Percentiles rank a stretch among this genome's conserved stretches.
phyloP scores from a whole-genome alignment of 2,888 invertebrate genomes.

The Mallateleia sp. region DNA sequence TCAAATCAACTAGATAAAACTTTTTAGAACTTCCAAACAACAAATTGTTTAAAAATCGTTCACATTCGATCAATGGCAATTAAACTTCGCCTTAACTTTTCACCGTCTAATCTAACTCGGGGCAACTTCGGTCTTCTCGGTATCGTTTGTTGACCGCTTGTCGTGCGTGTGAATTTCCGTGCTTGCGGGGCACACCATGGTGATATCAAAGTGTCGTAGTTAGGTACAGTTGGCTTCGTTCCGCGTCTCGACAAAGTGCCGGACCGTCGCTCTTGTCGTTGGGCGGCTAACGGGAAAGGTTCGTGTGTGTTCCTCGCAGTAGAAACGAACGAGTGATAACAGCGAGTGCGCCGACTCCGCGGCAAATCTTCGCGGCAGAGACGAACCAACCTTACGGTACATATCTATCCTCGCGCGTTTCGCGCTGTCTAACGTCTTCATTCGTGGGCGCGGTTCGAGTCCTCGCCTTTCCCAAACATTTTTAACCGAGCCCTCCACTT shows the following conservation, averaged over 20 bases:
- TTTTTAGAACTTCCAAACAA: too few relatives aligned
- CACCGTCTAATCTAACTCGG: too few relatives aligned
- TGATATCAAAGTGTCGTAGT: slow-evolving; percentile 75
- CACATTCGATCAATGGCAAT: slow-evolving; percentile 2
- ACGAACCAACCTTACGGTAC: slow-evolving; percentile 73
- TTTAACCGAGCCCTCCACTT: slow-evolving; percentile 20
- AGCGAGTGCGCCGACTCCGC: slow-evolving; percentile 44
- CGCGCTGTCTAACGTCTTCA: slow-evolving; percentile 71
- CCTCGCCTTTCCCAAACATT: slow-evolving; percentile 45
- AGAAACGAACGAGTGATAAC: slow-evolving; percentile 68
- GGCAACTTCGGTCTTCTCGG: slow-evolving; percentile 65
- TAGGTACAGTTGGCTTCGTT: slow-evolving; percentile 69
- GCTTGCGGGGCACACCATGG: slow-evolving; percentile 19
- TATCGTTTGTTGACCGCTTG: slow-evolving; percentile 72
- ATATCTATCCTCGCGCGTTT: slow-evolving; percentile 61
- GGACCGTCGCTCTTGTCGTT: slow-evolving; percentile 63
- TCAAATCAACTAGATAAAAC: too few relatives aligned
- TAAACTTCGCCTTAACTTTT: background rate
- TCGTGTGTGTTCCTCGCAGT: slow-evolving; percentile 68
- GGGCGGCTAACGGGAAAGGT: slow-evolving; percentile 74
- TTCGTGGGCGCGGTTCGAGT: slow-evolving; percentile 76
- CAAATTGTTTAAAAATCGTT: too few relatives aligned
- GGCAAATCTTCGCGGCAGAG: slow-evolving; percentile 54
- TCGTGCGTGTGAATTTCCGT: slow-evolving; percentile 71
- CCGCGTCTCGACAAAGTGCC: slow-evolving; percentile 72